Evolutionary conservation across 2,888 invertebrate genomes (phyloP).

Genomic region (Nephrotoma flavescens): DNA sequence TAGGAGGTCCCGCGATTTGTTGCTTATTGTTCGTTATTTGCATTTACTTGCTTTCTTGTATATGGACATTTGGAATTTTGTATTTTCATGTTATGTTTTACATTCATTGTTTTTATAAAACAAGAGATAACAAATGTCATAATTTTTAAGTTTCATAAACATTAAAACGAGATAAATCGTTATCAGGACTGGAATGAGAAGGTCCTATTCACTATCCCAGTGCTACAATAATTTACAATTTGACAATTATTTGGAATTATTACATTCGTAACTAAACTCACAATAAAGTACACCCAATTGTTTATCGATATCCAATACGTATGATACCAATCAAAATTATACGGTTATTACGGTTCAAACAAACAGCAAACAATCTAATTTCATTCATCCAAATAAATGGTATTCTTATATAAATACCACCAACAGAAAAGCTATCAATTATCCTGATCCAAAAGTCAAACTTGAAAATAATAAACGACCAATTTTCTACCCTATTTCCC

Average conservation of each 20-base stretch:
- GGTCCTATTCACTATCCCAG: background rate
- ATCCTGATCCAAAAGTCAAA: background rate
- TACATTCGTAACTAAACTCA: background rate
- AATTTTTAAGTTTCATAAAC: background rate
- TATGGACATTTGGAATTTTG: background rate
- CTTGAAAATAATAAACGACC: background rate
- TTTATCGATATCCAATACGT: background rate
- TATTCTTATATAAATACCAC: background rate
- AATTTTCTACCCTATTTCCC: background rate
- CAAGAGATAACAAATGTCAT: background rate
- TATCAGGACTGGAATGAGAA: background rate
- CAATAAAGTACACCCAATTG: background rate
- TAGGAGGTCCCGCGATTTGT: background rate
- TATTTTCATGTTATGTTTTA: background rate
- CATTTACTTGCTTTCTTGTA: background rate
- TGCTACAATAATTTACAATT: background rate
- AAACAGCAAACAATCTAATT: background rate
- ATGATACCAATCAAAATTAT: background rate
- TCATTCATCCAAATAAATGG: background rate
- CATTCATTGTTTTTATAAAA: background rate
- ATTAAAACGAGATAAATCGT: background rate
- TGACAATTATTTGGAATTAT: background rate
- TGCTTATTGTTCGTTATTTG: background rate
- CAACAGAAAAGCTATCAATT: background rate
- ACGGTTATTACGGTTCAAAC: background rate